Evolutionary conservation across 2,113 vertebrate species (phyloP).

Genomic region (Trichomycterus rosablanca): DNA sequence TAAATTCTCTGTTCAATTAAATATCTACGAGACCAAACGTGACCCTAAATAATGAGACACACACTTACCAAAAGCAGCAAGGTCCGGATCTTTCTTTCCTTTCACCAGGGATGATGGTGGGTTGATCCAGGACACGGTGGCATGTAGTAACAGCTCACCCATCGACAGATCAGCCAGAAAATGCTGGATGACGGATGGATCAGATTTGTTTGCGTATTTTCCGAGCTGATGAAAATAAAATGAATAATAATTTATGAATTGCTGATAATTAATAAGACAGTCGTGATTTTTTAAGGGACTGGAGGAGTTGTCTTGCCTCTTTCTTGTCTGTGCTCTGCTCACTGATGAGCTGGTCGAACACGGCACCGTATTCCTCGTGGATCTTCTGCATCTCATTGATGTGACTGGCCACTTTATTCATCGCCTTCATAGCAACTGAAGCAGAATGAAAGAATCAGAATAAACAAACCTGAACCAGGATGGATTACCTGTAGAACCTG

Average conservation of each 20-base stretch:
- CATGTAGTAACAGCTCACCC: constrained; percentile 92
- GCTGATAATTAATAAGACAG: too few species aligned
- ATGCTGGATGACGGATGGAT: too few species aligned
- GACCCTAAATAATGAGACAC: neutral
- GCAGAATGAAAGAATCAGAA: too few species aligned
- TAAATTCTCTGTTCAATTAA: constrained; percentile 18
- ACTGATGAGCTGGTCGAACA: constrained; percentile 93
- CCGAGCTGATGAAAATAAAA: too few species aligned
- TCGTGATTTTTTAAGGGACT: too few species aligned
- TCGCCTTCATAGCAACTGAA: constrained; percentile 99
- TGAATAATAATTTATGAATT: too few species aligned
- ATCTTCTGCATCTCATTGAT: constrained; percentile 99
- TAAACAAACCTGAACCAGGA: too few species aligned
- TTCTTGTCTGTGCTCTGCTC: constrained; percentile 94
- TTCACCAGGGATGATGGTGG: constrained; percentile 79
- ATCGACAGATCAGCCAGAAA: constrained; percentile 96
- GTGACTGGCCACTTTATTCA: constrained; percentile 98
- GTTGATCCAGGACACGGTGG: constrained; percentile 88
- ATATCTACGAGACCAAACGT: constrained; percentile 17
- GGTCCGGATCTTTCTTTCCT: constrained; percentile 10
- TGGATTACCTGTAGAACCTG: too few species aligned
- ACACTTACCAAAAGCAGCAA: constrained; percentile 14
- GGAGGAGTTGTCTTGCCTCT: too few species aligned
- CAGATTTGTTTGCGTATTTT: too few species aligned
- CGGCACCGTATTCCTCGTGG: constrained; percentile 93